A percentile compares a stretch with the other conserved stretches of the same genome.
phyloP scores from a whole-genome alignment of 2,113 vertebrate genomes.

The Malurus cyaneus region DNA sequence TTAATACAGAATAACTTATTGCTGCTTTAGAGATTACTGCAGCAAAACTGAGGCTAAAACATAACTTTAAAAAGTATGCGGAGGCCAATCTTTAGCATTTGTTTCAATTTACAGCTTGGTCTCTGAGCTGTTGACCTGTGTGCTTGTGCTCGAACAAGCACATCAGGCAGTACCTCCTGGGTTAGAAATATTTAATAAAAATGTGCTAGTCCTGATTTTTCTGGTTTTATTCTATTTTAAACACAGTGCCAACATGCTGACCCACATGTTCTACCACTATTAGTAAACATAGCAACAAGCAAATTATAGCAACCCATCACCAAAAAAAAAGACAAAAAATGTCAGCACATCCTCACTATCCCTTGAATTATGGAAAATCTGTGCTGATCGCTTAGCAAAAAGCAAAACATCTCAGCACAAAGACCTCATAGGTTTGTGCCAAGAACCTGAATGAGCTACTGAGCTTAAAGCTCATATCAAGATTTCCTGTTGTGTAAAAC shows the following conservation, averaged over 20 bases:
- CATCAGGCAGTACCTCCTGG: background rate
- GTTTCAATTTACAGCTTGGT: background rate
- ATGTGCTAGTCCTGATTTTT: background rate
- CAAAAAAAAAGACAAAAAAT: background rate
- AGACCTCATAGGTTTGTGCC: background rate
- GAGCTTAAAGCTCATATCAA: background rate
- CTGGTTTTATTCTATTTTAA: background rate
- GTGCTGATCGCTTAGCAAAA: background rate
- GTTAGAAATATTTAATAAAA: background rate
- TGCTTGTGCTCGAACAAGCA: background rate
- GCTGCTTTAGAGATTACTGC: slow-evolving; percentile 16
- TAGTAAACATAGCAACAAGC: background rate
- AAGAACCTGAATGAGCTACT: background rate
- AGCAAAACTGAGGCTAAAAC: background rate
- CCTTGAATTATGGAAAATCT: background rate
- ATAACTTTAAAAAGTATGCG: background rate
- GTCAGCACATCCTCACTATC: background rate
- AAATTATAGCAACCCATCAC: background rate
- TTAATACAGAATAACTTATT: slow-evolving; percentile 2
- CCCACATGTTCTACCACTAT: background rate
- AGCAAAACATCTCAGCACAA: fast-evolving
- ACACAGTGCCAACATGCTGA: background rate
- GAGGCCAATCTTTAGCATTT: background rate
- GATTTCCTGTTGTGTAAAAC: background rate
- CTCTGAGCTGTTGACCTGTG: background rate